These are phyloP conservation scores for Escarpia spicata DNA, from an alignment of 2,888 invertebrate species.

Conservation along the genomic window DNA sequence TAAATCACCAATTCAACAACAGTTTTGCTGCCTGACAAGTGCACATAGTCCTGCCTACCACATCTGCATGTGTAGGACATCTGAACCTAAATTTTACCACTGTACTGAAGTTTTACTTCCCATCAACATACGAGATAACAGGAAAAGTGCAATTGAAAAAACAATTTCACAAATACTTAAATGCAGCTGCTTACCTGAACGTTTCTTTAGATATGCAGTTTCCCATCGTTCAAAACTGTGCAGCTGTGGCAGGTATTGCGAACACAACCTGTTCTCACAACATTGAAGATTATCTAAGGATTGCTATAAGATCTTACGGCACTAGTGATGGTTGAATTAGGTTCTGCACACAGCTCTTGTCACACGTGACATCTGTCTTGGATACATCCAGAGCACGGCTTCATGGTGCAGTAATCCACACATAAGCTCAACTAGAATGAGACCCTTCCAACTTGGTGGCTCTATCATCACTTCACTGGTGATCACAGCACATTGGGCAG, in stretches of 20 bases:
- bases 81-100: no score
- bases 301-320: background rate
- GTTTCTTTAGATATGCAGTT: background rate
- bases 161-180: background rate
- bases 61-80: background rate
- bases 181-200: background rate
- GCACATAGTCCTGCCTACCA: background rate
- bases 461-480: background rate
- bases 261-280: background rate
- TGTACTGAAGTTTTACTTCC: no score
- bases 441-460: background rate
- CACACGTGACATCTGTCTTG: background rate
- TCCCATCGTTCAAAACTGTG: background rate
- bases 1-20: background rate
- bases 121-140: background rate
- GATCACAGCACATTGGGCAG: background rate
- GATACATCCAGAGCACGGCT: background rate
- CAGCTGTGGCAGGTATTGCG: background rate
- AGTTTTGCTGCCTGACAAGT: background rate
- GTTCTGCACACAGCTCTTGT: background rate
- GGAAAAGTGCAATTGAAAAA: background rate
- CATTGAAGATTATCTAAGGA: background rate
- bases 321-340: background rate
- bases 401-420: constrained; percentile 4
- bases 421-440: background rate